These are phyloP conservation scores for Eupithecia centaureata DNA, from an alignment of 2,888 invertebrate species.

Conservation along the genomic window DNA sequence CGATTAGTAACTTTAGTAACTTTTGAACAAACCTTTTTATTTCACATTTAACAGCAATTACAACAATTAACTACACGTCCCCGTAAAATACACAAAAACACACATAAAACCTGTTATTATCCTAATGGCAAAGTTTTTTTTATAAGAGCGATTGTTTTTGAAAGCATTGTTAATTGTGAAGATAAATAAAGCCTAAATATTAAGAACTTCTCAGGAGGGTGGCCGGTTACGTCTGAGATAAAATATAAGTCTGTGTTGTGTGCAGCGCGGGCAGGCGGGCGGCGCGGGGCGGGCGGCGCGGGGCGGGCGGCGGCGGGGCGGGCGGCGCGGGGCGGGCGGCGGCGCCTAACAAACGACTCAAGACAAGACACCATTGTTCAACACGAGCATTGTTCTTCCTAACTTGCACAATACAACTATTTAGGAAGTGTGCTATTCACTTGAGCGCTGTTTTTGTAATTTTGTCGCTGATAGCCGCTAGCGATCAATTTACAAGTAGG, in stretches of 20 bases:
- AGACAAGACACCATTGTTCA: constrained; percentile 21
- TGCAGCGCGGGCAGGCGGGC: constrained; percentile 14
- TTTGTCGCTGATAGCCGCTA: constrained; percentile 13
- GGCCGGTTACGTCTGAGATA: background rate
- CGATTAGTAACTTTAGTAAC: too few species aligned
- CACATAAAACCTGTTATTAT: background rate
- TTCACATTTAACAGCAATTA: background rate
- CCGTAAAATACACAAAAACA: too few species aligned
- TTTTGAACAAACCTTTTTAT: background rate
- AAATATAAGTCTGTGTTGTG: constrained; percentile 15
- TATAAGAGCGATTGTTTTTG: background rate
- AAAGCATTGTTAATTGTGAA: too few species aligned
- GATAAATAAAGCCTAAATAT: background rate
- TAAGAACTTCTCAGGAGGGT: background rate
- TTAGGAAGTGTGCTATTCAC: constrained; percentile 20
- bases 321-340: background rate
- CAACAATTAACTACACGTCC: background rate
- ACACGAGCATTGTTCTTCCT: constrained; percentile 20
- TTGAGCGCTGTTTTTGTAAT: constrained; percentile 21
- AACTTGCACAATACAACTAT: constrained; percentile 34
- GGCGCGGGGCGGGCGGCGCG: background rate
- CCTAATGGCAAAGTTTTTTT: background rate
- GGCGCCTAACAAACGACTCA: constrained; percentile 18
- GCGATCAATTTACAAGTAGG: background rate
- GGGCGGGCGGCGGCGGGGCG: background rate